Base-by-base conservation (phyloP, 2,888 invertebrate species). In the Patella ulyssiponensis region DNA sequence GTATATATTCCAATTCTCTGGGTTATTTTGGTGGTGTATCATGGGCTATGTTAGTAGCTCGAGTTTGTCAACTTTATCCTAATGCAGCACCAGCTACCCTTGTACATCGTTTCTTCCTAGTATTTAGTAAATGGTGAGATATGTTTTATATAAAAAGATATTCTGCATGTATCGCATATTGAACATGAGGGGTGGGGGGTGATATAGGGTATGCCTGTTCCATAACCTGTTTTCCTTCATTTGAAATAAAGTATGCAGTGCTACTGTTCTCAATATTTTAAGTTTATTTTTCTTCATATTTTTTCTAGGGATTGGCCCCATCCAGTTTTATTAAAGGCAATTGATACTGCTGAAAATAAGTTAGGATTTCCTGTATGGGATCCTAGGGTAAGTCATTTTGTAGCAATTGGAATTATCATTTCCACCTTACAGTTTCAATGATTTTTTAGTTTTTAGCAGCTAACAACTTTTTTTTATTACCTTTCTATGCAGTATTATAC, bases 31-130 rank as follows among this genome's bases (percentile, higher is more conserved):
- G 98, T 70, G 99, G 99, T 80, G 98, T 99, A 14, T 98, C 98
- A 0, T 99, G 99, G 99, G 99, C 99, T 2, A 99, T 99, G 97
- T 93, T 99, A 77, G 99, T 99, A 0, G 99, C 99, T 0, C 94
- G 99, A 82, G 98, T 98, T 0, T 99, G 99, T 92, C 99, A 99
- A 92, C 93, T 99, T 58, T 99, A 99, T 93, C 99, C 99, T 4
- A 98, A 98, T 92, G 99, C 99, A 1, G 94, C 96, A 54, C 96
- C 99, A 0, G 96, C 98, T 3, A 98, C 97, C 0, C 93, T 99
- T 84, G 96, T 99, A 76, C 96, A 98, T 92, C 99, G 99, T 92
- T 99, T 99, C 94, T 99, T 99, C 93, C 94, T 98, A 76, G 98
- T 99, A 15, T 99, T 98, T 93, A 97, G 97, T 58, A 96, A 96